Base-by-base conservation (phyloP, 2,797 vertebrate genomes). In the Picus viridis region DNA sequence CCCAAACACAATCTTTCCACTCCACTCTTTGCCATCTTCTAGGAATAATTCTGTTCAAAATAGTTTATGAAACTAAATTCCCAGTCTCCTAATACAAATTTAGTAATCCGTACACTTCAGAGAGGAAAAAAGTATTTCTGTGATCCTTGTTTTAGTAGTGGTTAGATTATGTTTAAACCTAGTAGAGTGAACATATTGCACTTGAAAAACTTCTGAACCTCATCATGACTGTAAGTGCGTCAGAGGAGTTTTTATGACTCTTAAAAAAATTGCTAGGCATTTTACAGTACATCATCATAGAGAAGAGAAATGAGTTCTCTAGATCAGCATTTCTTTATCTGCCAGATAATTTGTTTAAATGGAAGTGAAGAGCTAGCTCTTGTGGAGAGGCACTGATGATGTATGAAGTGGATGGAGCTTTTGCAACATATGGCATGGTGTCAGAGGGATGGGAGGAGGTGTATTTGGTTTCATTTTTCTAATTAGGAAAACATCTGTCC, bases 381-480 rank as follows among this genome's bases (percentile, higher is more conserved):
- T 61, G 11, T 32, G 15, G 43, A 30, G 39, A 34, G 43, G 10
- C 18, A 69, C 7, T 30, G 53, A 54, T 63, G 58, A 51, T 23
- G 7, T 6, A 75, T 63, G 53, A 61, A 77, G 41, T 22, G 10
- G 20, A 75, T 36, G 22, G 15, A 80, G 8, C 15, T 90, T 89
- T 57, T 86, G 34, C 12, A 83, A 41, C 39, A 70, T 75, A 90
- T 65, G 51, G 63, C 18, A 30, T 0, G 0, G 47, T 57, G 89
- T 87, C 72, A 89, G 56, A 69, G 14, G 8, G 10, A 30, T 73
- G 12, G 71, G n/a, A 81, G 58, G 53, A 77, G 23, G 9, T 39
- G 13, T 72, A 71, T 71, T 75, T 83, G 20, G 23, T 80, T 93
- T 92, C 53, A 59, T 78, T 93, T 89, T 85, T 83, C 56, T 90